These are phyloP conservation scores for Macropodus opercularis DNA, from an alignment of 2,797 vertebrate genomes.

Conservation along the genomic window DNA sequence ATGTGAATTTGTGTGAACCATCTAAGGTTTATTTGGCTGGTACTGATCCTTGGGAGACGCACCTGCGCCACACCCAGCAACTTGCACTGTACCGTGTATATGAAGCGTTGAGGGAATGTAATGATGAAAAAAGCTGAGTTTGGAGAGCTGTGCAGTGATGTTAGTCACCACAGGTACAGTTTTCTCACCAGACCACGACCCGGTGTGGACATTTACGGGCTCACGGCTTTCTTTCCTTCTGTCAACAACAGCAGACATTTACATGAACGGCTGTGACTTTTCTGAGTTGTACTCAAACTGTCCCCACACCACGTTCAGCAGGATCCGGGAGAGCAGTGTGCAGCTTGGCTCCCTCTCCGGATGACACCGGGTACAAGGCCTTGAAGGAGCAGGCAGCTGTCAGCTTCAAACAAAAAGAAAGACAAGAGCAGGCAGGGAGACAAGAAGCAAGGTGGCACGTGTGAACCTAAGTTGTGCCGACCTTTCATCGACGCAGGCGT, in stretches of 20 bases:
- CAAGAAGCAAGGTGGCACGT: constrained; percentile 45
- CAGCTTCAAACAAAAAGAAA: constrained; percentile 57
- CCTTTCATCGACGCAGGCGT: constrained; percentile 63
- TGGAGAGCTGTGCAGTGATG: too few species aligned
- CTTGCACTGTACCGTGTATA: too few species aligned
- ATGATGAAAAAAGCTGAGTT: too few species aligned
- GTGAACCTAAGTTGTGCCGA: constrained; percentile 65
- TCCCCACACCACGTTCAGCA: neutral
- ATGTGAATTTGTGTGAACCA: too few species aligned
- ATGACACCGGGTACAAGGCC: constrained; percentile 22
- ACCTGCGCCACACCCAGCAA: too few species aligned
- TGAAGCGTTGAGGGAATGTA: too few species aligned
- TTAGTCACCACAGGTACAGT: too few species aligned
- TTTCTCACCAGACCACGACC: too few species aligned
- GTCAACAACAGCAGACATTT: neutral
- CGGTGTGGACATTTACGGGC: too few species aligned
- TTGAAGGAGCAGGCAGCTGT: constrained; percentile 51
- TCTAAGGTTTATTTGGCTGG: too few species aligned
- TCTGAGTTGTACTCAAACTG: neutral
- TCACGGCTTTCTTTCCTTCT: too few species aligned
- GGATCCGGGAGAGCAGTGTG: constrained; percentile 2
- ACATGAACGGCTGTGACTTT: neutral
- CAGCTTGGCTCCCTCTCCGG: constrained; percentile 22
- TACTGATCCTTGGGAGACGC: too few species aligned
- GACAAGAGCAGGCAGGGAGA: constrained; percentile 57